Conservation (phyloP, 1,140 invertebrate genomes). For the Halesus radiatus region DNA sequence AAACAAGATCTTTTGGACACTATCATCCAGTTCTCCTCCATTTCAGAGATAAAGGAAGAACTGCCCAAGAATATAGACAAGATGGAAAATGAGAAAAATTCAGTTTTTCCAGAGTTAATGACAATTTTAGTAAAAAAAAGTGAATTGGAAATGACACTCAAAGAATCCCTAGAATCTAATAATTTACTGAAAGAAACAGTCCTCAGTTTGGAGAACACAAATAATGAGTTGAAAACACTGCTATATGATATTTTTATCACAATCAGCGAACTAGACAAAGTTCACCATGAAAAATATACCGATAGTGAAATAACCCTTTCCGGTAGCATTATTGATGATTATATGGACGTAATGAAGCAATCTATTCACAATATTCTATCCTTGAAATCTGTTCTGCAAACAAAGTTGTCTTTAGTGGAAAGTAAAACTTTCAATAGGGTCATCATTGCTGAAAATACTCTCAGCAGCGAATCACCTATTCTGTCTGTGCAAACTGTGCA, state of each 20-base stretch:
- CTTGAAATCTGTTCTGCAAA: slow-evolving; percentile 5
- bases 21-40: slow-evolving; percentile 1
- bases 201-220: slow-evolving; percentile 29
- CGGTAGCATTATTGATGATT: slow-evolving; percentile 4
- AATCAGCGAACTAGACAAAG: slow-evolving; percentile 11
- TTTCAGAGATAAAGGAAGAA: slow-evolving; percentile 33
- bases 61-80: slow-evolving; percentile 31
- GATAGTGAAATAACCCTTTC: slow-evolving; percentile 4
- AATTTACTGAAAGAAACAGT: slow-evolving; percentile 38
- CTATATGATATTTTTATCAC: slow-evolving; percentile 3
- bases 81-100: background rate
- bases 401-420: background rate
- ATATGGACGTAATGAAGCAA: background rate
- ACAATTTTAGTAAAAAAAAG: slow-evolving; percentile 19
- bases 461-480: background rate
- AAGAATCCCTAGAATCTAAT: background rate
- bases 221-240: slow-evolving; percentile 33
- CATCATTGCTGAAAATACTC: background rate
- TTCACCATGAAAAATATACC: background rate
- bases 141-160: slow-evolving; percentile 6
- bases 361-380: background rate
- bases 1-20: background rate
- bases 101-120: slow-evolving; percentile 11
- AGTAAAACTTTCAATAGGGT: background rate
- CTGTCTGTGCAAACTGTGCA: background rate